These are phyloP conservation scores for Drosophila bifasciata DNA, from an alignment of 1,140 invertebrate species.

Conservation along the genomic window DNA sequence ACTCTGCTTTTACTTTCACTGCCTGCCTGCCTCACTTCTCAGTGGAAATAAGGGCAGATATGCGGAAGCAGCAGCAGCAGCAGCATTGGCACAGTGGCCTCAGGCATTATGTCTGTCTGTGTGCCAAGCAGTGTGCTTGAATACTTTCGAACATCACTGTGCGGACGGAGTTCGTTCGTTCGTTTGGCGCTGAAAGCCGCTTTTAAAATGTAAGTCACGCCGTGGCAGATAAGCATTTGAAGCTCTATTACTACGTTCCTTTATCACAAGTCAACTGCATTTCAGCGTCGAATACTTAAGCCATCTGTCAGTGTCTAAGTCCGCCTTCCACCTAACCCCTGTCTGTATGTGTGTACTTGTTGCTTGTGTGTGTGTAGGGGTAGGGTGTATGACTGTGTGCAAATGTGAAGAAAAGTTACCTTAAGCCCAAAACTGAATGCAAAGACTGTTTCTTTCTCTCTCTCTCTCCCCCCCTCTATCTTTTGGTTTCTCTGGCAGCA, in stretches of 20 bases:
- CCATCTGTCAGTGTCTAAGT: slow-evolving; percentile 36
- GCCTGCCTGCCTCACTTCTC: no score
- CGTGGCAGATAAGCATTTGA: slow-evolving; percentile 72
- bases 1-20: slow-evolving; percentile 68
- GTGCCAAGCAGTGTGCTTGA: slow-evolving; percentile 10
- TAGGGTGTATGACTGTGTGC: neutral
- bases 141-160: slow-evolving; percentile 7
- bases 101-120: slow-evolving; percentile 36
- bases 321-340: no score
- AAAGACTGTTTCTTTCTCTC: slow-evolving; percentile 12
- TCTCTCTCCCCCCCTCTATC: neutral
- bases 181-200: slow-evolving; percentile 54
- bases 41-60: slow-evolving; percentile 68
- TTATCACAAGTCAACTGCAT: slow-evolving; percentile 66
- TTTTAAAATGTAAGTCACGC: slow-evolving; percentile 80
- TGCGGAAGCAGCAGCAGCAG: slow-evolving; percentile 49
- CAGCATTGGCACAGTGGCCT: slow-evolving; percentile 25
- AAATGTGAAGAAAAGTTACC: slow-evolving; percentile 38
- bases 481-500: no score
- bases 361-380: slow-evolving; percentile 20
- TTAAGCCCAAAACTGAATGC: slow-evolving; percentile 43
- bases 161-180: no score
- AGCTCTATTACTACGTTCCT: slow-evolving; percentile 69
- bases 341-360: slow-evolving; percentile 40
- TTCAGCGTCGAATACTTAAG: slow-evolving; percentile 59